These are phyloP conservation scores for Pristionchus fissidentatus DNA, from an alignment of 2,888 invertebrate species.

Conservation along the genomic window DNA sequence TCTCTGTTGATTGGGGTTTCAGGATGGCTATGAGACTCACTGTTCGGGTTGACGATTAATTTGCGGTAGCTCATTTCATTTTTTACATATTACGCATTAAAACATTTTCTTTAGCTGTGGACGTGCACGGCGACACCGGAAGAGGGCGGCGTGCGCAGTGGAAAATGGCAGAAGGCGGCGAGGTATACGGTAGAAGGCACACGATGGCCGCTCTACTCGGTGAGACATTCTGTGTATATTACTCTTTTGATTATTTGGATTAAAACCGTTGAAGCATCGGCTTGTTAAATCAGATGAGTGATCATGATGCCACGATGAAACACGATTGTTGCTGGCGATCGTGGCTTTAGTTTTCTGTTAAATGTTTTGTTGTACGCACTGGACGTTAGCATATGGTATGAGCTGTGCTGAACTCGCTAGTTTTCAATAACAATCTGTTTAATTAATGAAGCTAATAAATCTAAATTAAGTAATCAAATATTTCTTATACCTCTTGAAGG, in stretches of 20 bases:
- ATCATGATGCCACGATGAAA: too few species aligned
- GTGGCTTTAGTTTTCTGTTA: not conserved
- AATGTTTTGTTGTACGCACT: not conserved
- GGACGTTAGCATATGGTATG: not conserved
- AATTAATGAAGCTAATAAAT: too few species aligned
- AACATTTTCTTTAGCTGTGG: constrained; percentile 40
- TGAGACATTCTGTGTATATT: constrained; percentile 50
- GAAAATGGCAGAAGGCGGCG: constrained; percentile 44
- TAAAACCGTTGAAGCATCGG: too few species aligned
- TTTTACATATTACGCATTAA: not conserved
- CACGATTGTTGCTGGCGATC: not conserved
- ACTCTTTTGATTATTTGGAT: too few species aligned
- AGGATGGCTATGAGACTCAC: not conserved
- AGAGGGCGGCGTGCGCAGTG: constrained; percentile 43
- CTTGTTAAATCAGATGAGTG: not conserved
- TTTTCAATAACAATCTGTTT: too few species aligned
- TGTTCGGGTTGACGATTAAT: not conserved
- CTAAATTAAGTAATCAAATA: not conserved
- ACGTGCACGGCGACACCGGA: constrained; percentile 30
- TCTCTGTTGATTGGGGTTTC: too few species aligned
- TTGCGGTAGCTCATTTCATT: not conserved
- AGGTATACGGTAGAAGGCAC: constrained; percentile 56
- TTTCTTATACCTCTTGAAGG: not conserved
- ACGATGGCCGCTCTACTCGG: constrained; percentile 71
- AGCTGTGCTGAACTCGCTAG: not conserved